Base-by-base conservation (phyloP, 2,797 vertebrate species). In the Schizopygopsis pylzovi region DNA sequence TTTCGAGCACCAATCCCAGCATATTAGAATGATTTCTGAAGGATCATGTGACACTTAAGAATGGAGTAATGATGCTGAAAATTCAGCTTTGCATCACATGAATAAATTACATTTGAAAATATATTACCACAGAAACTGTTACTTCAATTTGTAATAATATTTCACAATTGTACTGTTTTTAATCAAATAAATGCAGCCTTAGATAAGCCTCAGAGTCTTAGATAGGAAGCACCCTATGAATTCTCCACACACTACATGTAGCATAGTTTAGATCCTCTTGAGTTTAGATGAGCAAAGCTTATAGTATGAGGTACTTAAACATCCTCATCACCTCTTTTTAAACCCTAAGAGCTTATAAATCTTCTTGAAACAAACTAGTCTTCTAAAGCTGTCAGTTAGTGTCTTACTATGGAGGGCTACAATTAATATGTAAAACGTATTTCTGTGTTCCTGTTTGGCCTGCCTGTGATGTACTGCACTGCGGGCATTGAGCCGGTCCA, bases 391-490 rank as follows among this genome's bases (percentile, higher is more conserved):
- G 54, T 76, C 49, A 54, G 47, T n/a, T 63, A 67, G 56, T 49
- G 71, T 77, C 83, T 79, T 33, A 18, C 16, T 33, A 15, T 54
- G 52, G 75, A 77, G 45, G 39, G 39, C 47, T 52, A 56, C 65
- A 76, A 72, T 88, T 84, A 84, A 88, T 43, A 59, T 68, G 33
- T 52, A 13, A 12, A 73, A 54, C 47, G 13, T 33, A 67, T 79
- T 37, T 83, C 85, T 82, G 45, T 81, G 63, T 87, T 85, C 68
- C n/a, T 90, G 86, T 89, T 88, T 87, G 75, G 87, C 91, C 87
- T 87, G 79, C 85, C 82, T 83, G 79, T 80, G 84, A 86, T 86
- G 45, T 84, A 87, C 63, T 88, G 85, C 87, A 37, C 75, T 91
- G 88, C 80, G 5, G 77, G 86, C 77, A 81, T 39, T 15, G 67